Evolutionary conservation across 1,140 invertebrate genomes (phyloP).

Genomic region (Scaptomyza pallida): DNA sequence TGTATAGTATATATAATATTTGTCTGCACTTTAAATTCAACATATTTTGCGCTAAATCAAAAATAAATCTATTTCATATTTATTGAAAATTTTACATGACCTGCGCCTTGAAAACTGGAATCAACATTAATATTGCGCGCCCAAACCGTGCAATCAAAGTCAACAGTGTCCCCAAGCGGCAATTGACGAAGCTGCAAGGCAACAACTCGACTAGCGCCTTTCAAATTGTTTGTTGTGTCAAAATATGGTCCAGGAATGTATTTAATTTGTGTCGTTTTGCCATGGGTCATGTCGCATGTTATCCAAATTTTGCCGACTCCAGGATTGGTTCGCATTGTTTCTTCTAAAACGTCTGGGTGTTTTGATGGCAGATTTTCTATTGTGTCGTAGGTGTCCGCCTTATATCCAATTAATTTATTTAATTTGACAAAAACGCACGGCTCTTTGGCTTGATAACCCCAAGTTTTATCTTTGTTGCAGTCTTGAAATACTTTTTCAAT

Average conservation of each 20-base stretch:
- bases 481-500: slow-evolving; percentile 18
- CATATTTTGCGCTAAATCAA: neutral
- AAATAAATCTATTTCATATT: neutral
- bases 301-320: slow-evolving; percentile 50
- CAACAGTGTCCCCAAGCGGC: slow-evolving; percentile 21
- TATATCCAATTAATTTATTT: slow-evolving; percentile 43
- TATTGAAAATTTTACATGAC: slow-evolving; percentile 29
- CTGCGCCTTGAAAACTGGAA: slow-evolving; percentile 2
- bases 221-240: slow-evolving; percentile 5
- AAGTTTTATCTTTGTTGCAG: slow-evolving; percentile 42
- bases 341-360: neutral
- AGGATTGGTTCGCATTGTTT: slow-evolving; percentile 4
- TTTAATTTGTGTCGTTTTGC: neutral
- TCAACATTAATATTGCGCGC: slow-evolving; percentile 55
- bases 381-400: slow-evolving; percentile 39
- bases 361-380: slow-evolving; percentile 24
- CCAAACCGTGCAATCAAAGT: slow-evolving; percentile 45
- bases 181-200: slow-evolving; percentile 33
- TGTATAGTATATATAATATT: no score
- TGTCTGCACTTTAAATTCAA: neutral
- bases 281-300: slow-evolving; percentile 10
- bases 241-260: slow-evolving; percentile 25
- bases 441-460: slow-evolving; percentile 37
- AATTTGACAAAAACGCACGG: slow-evolving; percentile 57
- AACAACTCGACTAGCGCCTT: slow-evolving; percentile 29